Evolutionary conservation across 2,113 vertebrate genomes (phyloP).

Genomic region (Asarcornis scutulata): DNA sequence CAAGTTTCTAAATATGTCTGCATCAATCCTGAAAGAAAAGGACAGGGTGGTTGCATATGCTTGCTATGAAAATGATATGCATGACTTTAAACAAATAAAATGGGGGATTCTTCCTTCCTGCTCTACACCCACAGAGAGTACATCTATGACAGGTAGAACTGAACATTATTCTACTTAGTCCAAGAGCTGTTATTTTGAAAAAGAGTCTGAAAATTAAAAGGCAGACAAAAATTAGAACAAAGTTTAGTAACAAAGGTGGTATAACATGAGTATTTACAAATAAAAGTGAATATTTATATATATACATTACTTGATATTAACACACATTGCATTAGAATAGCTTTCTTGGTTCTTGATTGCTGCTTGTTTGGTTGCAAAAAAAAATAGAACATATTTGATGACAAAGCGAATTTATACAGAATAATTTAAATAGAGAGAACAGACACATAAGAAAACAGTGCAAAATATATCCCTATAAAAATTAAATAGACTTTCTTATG

Average conservation of each 20-base stretch:
- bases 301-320: not conserved
- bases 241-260: not conserved
- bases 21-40: not conserved
- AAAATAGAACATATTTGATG: not conserved
- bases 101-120: not conserved
- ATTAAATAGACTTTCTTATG: not conserved
- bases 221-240: not conserved
- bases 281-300: not conserved
- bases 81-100: slow-evolving; percentile 12
- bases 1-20: not conserved
- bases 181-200: not conserved
- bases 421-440: not conserved
- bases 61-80: not conserved
- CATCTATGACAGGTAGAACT: not conserved
- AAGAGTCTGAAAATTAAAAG: not conserved
- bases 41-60: not conserved
- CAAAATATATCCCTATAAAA: not conserved
- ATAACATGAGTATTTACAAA: not conserved
- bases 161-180: not conserved
- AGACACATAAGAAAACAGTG: not conserved
- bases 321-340: not conserved
- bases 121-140: not conserved
- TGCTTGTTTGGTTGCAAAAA: not conserved
- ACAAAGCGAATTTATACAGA: not conserved
- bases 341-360: not conserved